Base-by-base conservation (phyloP, 2,888 invertebrate species). In the Dimorphilus gyrociliatus region DNA sequence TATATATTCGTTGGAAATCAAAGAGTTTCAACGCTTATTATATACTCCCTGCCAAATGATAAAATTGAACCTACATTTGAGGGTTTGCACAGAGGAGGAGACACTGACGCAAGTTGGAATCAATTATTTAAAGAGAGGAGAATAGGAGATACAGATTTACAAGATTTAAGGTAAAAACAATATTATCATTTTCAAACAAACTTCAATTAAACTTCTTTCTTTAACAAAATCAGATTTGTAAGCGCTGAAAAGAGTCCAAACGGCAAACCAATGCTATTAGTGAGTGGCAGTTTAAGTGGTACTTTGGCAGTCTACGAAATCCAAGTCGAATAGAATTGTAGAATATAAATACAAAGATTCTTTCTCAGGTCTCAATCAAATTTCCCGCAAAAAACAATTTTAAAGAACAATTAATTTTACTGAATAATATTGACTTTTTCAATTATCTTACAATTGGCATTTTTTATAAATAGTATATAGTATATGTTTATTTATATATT, bases 1-100 rank as follows among this genome's bases (percentile, higher is more conserved):
- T 32, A 32, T 17, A 23, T 32, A 12, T 32, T 32, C 23, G 25
- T 32, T 17, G 32, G 32, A 3, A 32, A 32, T 17, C 32, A 32
- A 19, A 23, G 32, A 2, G 32, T 32, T 16, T 32, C 32, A 4
- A 19, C 32, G 14, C 23, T 32, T 19, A 32, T 32, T 19, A 27
- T 32, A 10, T 32, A 32, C 32, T 32, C 32, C 3, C 13, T 32
- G 19, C 23, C 23, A 12, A 19, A 23, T 8, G 19, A 27, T 4
- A 16, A 26, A n/a, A 15, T 32, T n/a, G 12, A 16, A 10, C 32
- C 32, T 4, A 18, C 16, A n/a, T 32, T 32, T 15, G 32, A 32
- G 16, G 27, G 32, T 14, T 4, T 32, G 10, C 27, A 21, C 21
- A 26, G 32, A n/a, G 21, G 19, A 2, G 32, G 32, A 14, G 32